Evolutionary conservation across 2,888 invertebrate species (phyloP).

Genomic region (Pycnomerus fuliginosus): DNA sequence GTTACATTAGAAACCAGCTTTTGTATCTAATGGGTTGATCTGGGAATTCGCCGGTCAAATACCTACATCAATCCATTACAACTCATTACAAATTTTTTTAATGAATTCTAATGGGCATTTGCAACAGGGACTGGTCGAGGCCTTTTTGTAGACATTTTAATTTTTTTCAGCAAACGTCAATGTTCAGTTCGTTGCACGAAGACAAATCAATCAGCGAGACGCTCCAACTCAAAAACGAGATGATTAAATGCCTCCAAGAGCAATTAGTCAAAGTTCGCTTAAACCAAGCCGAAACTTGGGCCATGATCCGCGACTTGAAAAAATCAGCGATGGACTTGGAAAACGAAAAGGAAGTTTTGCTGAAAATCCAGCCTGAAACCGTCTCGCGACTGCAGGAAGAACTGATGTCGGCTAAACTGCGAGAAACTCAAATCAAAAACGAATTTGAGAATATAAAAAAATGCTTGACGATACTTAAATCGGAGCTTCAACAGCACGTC

Average conservation of each 20-base stretch:
- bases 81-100: too few species aligned
- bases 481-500: background rate
- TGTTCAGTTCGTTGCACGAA: background rate
- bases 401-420: background rate
- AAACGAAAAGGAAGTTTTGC: background rate
- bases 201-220: background rate
- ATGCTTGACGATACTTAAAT: background rate
- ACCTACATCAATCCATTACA: too few species aligned
- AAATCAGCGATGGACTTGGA: background rate
- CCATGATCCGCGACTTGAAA: background rate
- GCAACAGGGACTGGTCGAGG: too few species aligned
- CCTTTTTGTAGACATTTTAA: background rate
- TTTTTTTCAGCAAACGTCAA: background rate
- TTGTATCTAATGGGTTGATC: too few species aligned
- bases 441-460: background rate
- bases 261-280: background rate
- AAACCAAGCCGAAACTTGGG: background rate
- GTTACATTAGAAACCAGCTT: too few species aligned
- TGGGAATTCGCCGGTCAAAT: too few species aligned
- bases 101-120: too few species aligned
- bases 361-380: background rate
- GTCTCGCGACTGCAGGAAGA: background rate
- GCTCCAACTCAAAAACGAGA: background rate
- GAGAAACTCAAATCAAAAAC: background rate
- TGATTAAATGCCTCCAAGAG: background rate